phyloP scores from a whole-genome alignment of 2,888 invertebrate genomes.

The Galerucella calmariensis region DNA sequence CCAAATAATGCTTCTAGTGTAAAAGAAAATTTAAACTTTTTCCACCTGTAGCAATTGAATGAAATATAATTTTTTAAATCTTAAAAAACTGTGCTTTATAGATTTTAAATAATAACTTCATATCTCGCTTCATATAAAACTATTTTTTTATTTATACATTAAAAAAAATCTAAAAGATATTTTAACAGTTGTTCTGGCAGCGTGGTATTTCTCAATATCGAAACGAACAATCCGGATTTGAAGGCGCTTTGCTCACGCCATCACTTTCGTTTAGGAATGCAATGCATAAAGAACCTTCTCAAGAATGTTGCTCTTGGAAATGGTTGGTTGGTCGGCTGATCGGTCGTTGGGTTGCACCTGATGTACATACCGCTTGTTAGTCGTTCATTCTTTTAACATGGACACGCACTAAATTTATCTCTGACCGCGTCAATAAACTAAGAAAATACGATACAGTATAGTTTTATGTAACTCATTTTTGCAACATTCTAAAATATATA shows the following conservation, averaged over 20 bases:
- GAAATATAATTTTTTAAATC: no score
- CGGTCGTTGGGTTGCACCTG: constrained; percentile 28
- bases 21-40: no score
- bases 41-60: no score
- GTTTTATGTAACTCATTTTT: no score
- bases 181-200: neutral
- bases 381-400: neutral
- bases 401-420: constrained; percentile 13
- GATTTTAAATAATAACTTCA: no score
- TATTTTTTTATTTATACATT: no score
- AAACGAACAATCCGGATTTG: constrained; percentile 13
- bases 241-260: constrained; percentile 20
- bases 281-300: constrained; percentile 24
- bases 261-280: constrained; percentile 43
- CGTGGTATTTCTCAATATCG: neutral
- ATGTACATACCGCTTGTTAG: constrained; percentile 15
- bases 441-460: neutral
- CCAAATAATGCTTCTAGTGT: no score
- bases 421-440: neutral
- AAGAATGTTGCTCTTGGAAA: constrained; percentile 25
- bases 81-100: no score
- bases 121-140: no score
- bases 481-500: no score
- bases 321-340: neutral
- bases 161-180: neutral